A percentile compares a stretch with the other conserved stretches of the same genome.
phyloP scores from a whole-genome alignment of 2,888 invertebrate genomes.

The Hedychridium roseum region DNA sequence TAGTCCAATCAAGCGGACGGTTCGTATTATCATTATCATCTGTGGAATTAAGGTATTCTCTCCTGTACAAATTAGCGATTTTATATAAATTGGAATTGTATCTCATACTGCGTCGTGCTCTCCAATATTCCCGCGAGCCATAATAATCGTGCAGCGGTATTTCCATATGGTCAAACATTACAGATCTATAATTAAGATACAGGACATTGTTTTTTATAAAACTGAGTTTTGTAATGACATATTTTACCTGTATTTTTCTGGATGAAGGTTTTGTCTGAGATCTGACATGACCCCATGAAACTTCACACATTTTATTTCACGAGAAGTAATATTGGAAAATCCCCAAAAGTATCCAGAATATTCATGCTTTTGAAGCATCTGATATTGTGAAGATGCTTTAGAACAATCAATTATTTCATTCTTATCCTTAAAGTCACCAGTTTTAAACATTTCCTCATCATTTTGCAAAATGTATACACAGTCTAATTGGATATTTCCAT shows the following conservation, averaged over 20 bases:
- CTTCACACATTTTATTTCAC: slow-evolving; percentile 77
- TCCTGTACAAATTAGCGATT: slow-evolving; percentile 76
- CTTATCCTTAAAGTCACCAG: slow-evolving; percentile 83
- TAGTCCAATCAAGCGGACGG: slow-evolving; percentile 70
- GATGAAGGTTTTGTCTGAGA: slow-evolving; percentile 70
- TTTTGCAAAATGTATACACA: slow-evolving; percentile 83
- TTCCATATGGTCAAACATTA: slow-evolving; percentile 84
- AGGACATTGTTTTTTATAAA: slow-evolving; percentile 30
- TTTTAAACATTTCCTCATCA: slow-evolving; percentile 84
- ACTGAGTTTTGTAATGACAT: not conserved
- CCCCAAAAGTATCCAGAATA: slow-evolving; percentile 74
- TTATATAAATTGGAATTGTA: slow-evolving; percentile 76
- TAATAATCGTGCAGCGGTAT: slow-evolving; percentile 87
- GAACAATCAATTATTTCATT: slow-evolving; percentile 72
- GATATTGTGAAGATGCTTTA: slow-evolving; percentile 36
- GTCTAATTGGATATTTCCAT: slow-evolving; percentile 69
- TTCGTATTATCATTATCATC: slow-evolving; percentile 69
- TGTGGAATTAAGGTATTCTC: slow-evolving; percentile 70
- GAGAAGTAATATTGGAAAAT: slow-evolving; percentile 73
- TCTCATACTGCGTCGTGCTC: slow-evolving; percentile 88
- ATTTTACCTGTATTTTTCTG: slow-evolving; percentile 63
- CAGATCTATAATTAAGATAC: slow-evolving; percentile 62
- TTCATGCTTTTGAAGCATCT: slow-evolving; percentile 57
- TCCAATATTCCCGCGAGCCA: slow-evolving; percentile 86
- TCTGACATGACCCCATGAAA: slow-evolving; percentile 82